Evolutionary conservation across 1,140 invertebrate genomes (phyloP), one percentile per base, ranked within the genome.

Genomic region (Hesperophylax magnus): DNA sequence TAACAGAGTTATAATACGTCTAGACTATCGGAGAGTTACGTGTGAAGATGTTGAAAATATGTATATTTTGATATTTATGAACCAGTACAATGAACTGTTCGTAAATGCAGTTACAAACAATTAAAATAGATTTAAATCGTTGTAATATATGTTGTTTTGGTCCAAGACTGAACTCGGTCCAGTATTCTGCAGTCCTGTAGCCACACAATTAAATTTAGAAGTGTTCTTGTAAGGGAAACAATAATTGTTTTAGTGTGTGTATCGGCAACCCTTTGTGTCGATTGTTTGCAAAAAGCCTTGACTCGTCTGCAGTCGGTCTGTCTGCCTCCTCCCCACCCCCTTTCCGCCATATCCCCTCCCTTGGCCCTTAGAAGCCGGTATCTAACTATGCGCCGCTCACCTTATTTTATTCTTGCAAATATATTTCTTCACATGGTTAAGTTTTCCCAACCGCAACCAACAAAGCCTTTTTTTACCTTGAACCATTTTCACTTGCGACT

Each of bases 211-310:
- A 47, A 14, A 47, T 47, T 14, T 47, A 47, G 31, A 31, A 67
- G 27, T 67, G 27, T 34, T 31, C 31, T 67, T 17, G 63, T 67
- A 34, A 27, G 61, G 61, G 24, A 65, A 65, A 65, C 61, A 67
- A 67, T 67, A 67, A 67, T 67, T 31, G 17, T 67, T 31, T 2
- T 7, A n/a, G 69, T 15, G 69, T 67, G 80, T 39, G 58, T 56
- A 67, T 31, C 61, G 67, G 67, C 63, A 17, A 74, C 67, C 75
- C 82, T 83, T 83, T 83, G 82, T 83, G 82, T 83, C 75, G 82
- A 83, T 83, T 80, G 82, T 83, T 77, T 78, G 82, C 82, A 77
- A 78, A 83, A 82, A 80, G 52, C 67, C 76, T 78, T 74, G 74
- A 77, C 71, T 80, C 69, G 82, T 80, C 78, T 74, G 78, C 74